Evolutionary conservation across 1,140 invertebrate species (phyloP), one percentile per base, ranked within the genome.

Genomic region (Coptotermes formosanus): DNA sequence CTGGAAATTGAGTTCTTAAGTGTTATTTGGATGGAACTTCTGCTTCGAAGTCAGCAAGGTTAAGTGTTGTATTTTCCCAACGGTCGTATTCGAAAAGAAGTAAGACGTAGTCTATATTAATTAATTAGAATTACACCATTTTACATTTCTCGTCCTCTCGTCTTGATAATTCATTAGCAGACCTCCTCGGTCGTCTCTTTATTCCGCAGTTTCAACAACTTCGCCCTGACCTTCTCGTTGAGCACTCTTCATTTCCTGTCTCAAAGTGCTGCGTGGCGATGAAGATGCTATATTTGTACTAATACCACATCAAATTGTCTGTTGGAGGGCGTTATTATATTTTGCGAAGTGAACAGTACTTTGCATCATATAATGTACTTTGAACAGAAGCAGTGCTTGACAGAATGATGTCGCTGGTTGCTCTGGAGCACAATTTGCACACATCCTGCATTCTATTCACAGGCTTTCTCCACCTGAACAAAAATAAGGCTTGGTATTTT

Each of bases 141-240:
- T 30, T 75, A 30, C 14, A 1, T 8, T 75, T 8, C 64, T 25
- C 7, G 11, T 75, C 16, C 25, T 30, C 25, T 14, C 64, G n/a
- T 75, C 64, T 75, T 75, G 64, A 75, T 9, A 75, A 75, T 75
- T 75, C 64, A 75, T 75, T 75, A 75, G n/a, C 64, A 30, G 25
- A 6, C 25, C 64, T 6, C 6, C 8, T 30, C n/a, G 14, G 16
- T 8, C 14, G 64, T 75, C n/a, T 75, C 64, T 75, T 75, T 30
- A 75, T n/a, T 12, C 9, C 64, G 25, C 14, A 75, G 2, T 75
- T 16, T 25, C n/a, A 75, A 75, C n/a, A 30, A 30, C n/a, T n/a
- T 75, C 52, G 52, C 52, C 52, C 4, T 55, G 19, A 19, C 14
- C 52, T 55, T 0, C 64, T 75, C 25, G 64, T 55, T 11, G 64